Evolutionary conservation across 1,140 invertebrate genomes (phyloP).

Genomic region (Bombus consobrinus): DNA sequence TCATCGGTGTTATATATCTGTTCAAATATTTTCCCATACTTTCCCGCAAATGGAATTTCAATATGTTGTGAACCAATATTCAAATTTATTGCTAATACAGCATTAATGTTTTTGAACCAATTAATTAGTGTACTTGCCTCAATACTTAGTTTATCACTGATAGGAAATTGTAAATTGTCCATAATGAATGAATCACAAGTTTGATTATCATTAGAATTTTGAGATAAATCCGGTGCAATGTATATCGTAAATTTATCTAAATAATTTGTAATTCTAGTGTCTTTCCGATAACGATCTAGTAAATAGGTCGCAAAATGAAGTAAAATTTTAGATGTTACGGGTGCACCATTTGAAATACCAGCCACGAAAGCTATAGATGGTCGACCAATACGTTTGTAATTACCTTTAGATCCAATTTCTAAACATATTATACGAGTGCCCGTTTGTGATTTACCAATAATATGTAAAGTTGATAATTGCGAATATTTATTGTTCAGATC

Average conservation of each 20-base stretch:
- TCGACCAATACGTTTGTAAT: slow-evolving; percentile 56
- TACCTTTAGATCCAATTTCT: slow-evolving; percentile 70
- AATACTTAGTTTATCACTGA: slow-evolving; percentile 44
- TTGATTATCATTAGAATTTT: slow-evolving; percentile 57
- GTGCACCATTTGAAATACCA: slow-evolving; percentile 71
- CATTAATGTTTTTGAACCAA: slow-evolving; percentile 76
- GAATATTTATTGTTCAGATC: slow-evolving; percentile 74
- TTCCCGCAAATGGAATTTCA: slow-evolving; percentile 75
- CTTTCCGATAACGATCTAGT: slow-evolving; percentile 69
- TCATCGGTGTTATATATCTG: slow-evolving; percentile 67
- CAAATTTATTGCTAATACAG: slow-evolving; percentile 77
- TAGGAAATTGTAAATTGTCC: slow-evolving; percentile 65
- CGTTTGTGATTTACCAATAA: slow-evolving; percentile 66
- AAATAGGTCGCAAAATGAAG: slow-evolving; percentile 73
- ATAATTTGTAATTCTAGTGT: slow-evolving; percentile 65
- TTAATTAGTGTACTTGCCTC: slow-evolving; percentile 70
- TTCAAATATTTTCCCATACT: slow-evolving; percentile 49
- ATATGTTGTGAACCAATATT: slow-evolving; percentile 77
- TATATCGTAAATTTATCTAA: slow-evolving; percentile 74
- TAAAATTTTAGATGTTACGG: slow-evolving; percentile 74
- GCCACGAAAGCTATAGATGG: slow-evolving; percentile 76
- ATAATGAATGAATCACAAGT: slow-evolving; percentile 68
- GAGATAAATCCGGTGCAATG: slow-evolving; percentile 75
- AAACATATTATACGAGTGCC: slow-evolving; percentile 71
- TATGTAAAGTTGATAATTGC: slow-evolving; percentile 72